These are phyloP conservation scores for Platyscapa corneri DNA, from an alignment of 1,140 invertebrate species.

Conservation along the genomic window DNA sequence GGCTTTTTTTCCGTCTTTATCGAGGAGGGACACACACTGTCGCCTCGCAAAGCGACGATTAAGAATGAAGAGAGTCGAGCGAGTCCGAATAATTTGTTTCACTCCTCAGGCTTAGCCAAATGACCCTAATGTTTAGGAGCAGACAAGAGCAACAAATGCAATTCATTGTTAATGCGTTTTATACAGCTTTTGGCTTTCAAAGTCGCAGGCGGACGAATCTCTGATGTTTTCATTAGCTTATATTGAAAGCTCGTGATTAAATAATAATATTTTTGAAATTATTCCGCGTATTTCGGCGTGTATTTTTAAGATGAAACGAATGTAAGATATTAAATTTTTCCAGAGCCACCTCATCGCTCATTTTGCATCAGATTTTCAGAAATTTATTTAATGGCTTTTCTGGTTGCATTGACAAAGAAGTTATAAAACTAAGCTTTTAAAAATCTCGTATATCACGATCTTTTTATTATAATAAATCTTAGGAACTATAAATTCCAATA, in stretches of 20 bases:
- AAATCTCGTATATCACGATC: neutral
- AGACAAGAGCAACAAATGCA: neutral
- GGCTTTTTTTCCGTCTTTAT: neutral
- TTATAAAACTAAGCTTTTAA: neutral
- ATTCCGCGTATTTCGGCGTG: neutral
- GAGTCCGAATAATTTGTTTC: neutral
- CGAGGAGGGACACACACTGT: neutral
- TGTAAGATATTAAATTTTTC: neutral
- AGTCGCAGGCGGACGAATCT: neutral
- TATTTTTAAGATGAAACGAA: neutral
- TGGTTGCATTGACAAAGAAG: neutral
- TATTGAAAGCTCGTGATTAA: neutral
- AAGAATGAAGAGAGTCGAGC: neutral
- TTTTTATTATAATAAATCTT: neutral
- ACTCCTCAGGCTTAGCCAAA: neutral
- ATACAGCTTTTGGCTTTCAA: neutral
- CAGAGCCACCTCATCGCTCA: neutral
- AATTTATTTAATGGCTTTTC: neutral
- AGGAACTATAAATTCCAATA: neutral
- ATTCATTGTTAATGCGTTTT: neutral
- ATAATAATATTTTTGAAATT: slow-evolving; percentile 1
- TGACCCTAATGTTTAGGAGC: neutral
- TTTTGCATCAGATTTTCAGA: neutral
- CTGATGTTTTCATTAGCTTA: neutral
- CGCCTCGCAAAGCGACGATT: neutral